Base-by-base conservation (phyloP, 2,888 invertebrate genomes). In the Pristionchus japonicus region DNA sequence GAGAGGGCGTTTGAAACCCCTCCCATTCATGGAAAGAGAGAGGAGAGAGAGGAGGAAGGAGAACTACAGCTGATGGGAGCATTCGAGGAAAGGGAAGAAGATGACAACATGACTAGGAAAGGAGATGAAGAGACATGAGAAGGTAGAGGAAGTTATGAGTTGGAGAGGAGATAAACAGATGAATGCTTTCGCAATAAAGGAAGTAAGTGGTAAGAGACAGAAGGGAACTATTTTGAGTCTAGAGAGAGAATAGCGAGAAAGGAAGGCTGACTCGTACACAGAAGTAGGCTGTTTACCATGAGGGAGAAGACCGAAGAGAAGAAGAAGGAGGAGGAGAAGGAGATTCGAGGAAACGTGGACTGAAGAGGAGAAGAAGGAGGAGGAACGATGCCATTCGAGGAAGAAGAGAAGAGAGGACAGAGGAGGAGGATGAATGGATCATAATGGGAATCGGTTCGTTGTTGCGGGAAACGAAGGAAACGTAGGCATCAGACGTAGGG, bases 401-500 rank as follows among this genome's bases (percentile, higher is more conserved):
- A 52, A 47, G 11, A 31, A 27, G 52, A 83, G 61, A 82, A 47
- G 64, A 27, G 64, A 27, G 64, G 27, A 13, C 3, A n/a, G 43
- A 40, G n/a, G 77, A 40, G 40, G 23, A 17, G 86, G 86, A 88
- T 86, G 87, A 87, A 88, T 86, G 87, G 86, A 88, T 88, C 88
- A 89, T 88, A 80, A 89, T 86, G 87, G 86, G 77, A 77, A 86
- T 52, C 2, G n/a, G 11, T 61, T 27, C 61, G n/a, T 61, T 61
- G 61, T 61, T 61, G 34, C 13, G 67, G 27, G 27, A 34, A 15
- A 27, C 17, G 67, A 6, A 31, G 57, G 67, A 74, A 84, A 89
- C 83, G 70, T 52, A n/a, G n/a, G n/a, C n/a, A n/a, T n/a, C n/a
- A n/a, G n/a, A n/a, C n/a, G n/a, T n/a, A n/a, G n/a, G n/a, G n/a